phyloP scores from a whole-genome alignment of 2,888 invertebrate species.

The Odontomyia ornata region DNA sequence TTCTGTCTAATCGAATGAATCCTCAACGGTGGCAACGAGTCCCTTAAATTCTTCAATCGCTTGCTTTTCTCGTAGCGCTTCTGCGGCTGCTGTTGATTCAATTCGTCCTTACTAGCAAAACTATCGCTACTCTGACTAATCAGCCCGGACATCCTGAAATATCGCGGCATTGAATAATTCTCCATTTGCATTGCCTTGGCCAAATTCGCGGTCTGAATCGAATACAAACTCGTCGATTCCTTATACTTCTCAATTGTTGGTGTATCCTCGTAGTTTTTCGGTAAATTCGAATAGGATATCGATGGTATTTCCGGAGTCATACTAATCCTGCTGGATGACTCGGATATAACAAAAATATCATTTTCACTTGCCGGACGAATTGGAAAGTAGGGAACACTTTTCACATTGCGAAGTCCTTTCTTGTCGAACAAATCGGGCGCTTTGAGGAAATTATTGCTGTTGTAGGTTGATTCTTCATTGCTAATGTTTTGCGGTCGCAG shows the following conservation, averaged over 20 bases:
- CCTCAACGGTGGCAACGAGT: slow-evolving; percentile 61
- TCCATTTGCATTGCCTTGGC: slow-evolving; percentile 63
- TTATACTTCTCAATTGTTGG: slow-evolving; percentile 64
- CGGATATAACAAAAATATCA: slow-evolving; percentile 63
- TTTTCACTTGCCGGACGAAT: slow-evolving; percentile 61
- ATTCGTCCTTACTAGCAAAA: slow-evolving; percentile 52
- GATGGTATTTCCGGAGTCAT: slow-evolving; percentile 65
- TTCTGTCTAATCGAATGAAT: slow-evolving; percentile 57
- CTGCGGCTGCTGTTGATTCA: slow-evolving; percentile 47
- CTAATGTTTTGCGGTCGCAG: slow-evolving; percentile 35
- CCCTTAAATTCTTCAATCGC: slow-evolving; percentile 61
- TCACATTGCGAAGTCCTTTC: slow-evolving; percentile 58
- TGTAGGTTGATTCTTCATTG: background rate
- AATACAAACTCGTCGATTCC: slow-evolving; percentile 62
- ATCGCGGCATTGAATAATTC: slow-evolving; percentile 72
- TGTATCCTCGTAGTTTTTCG: slow-evolving; percentile 64
- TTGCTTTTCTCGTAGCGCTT: slow-evolving; percentile 61
- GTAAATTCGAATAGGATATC: slow-evolving; percentile 62
- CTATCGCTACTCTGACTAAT: slow-evolving; percentile 60
- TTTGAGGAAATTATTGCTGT: slow-evolving; percentile 31
- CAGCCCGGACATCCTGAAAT: slow-evolving; percentile 66
- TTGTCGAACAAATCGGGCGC: slow-evolving; percentile 52
- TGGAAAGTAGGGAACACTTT: slow-evolving; percentile 62
- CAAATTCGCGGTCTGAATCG: slow-evolving; percentile 67
- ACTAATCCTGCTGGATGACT: slow-evolving; percentile 59